These are phyloP conservation scores for Acleris sparsana DNA, from an alignment of 2,888 invertebrate species.

Conservation along the genomic window DNA sequence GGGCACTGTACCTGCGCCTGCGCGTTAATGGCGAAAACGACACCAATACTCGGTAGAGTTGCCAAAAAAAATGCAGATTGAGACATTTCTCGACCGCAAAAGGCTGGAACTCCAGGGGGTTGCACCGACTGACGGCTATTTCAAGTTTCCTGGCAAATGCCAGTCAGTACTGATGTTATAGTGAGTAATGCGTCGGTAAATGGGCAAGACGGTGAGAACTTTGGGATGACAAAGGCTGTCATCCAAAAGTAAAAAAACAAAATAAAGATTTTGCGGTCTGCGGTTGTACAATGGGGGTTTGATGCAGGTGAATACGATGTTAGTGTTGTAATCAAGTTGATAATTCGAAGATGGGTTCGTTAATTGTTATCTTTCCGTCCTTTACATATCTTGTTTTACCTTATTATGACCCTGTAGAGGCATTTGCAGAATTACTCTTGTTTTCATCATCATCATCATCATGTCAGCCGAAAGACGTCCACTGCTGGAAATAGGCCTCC, in stretches of 20 bases:
- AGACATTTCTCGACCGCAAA: slow-evolving; percentile 78
- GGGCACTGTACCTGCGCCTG: slow-evolving; percentile 58
- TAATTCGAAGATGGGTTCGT: neutral
- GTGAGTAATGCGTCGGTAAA: slow-evolving; percentile 30
- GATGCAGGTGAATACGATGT: slow-evolving; percentile 30
- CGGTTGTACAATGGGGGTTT: slow-evolving; percentile 41
- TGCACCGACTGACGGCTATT: slow-evolving; percentile 58
- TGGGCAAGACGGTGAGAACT: slow-evolving; percentile 37
- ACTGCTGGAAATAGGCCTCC: no score
- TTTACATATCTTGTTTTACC: no score
- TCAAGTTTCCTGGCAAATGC: slow-evolving; percentile 61
- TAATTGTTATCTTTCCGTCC: no score
- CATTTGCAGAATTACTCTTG: no score
- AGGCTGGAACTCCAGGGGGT: slow-evolving; percentile 71
- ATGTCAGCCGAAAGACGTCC: no score
- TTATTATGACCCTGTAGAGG: no score
- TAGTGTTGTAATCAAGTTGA: neutral
- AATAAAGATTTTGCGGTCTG: slow-evolving; percentile 51
- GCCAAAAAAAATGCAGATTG: slow-evolving; percentile 54
- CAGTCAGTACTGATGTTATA: slow-evolving; percentile 61
- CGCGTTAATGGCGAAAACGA: slow-evolving; percentile 51
- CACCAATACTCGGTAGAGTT: slow-evolving; percentile 24
- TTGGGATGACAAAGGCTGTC: slow-evolving; percentile 44
- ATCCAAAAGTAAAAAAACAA: no score
- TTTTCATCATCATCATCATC: no score